Evolutionary conservation across 2,888 invertebrate genomes (phyloP), one percentile per base, ranked within the genome.

Genomic region (Drosophila quinaria): DNA sequence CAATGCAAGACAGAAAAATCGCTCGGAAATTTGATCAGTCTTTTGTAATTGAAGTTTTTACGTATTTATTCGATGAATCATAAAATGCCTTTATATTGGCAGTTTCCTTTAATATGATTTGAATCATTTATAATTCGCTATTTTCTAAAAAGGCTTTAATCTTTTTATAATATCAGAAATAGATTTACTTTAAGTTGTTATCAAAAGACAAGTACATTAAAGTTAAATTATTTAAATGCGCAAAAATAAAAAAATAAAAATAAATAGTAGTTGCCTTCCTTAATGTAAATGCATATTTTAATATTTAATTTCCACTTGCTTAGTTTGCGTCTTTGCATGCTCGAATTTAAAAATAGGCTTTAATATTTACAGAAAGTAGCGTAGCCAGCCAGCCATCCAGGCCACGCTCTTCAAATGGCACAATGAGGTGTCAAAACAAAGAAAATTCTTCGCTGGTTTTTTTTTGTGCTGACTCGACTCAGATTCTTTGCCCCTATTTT

Each of bases 391-490:
- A 6, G 17, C 31, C 22, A 42, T n/a, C 50, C 39, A 31, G 17
- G 13, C 62, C 33, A 50, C 46, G 51, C 56, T 58, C 58, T 56
- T 42, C 64, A 55, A 64, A 55, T 44, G 44, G 44, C 64, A 59
- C 72, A 78, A 80, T 78, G 73, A 88, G 78, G 90, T 89, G 86
- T 86, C 89, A 90, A 86, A 88, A 88, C 89, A 88, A 90, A 86
- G 88, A 71, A 74, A 85, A 80, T 76, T 76, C 63, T 70, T 66
- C 37, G 56, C 65, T 70, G 42, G 42, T 54, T 71, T 67, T 47
- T 47, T 66, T 67, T 70, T 52, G 17, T 58, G 86, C 89, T 89
- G 82, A 85, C 68, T 85, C 81, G 69, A 65, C 78, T 64, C 42
- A 65, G 61, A 78, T 78, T 71, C 51, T 50, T 63, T 29, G 72